Evolutionary conservation across 2,888 invertebrate genomes (phyloP).

Genomic region (Clivina fossor): DNA sequence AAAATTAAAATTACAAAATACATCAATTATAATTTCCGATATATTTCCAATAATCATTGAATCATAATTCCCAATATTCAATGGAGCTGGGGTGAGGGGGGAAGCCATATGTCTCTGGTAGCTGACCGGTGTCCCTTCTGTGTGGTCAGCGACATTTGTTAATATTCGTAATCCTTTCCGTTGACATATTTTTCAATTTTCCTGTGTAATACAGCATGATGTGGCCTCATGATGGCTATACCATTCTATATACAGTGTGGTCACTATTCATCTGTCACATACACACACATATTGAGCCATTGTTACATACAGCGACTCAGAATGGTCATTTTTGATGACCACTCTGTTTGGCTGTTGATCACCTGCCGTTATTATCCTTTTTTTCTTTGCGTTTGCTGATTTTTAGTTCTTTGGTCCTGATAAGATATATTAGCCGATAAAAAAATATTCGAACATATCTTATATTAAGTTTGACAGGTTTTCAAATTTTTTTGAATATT

Average conservation of each 20-base stretch:
- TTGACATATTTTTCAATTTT: conserved; percentile 46
- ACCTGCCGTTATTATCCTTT: not conserved
- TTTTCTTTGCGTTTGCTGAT: not conserved
- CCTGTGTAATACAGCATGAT: conserved; percentile 50
- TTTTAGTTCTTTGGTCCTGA: too few species aligned
- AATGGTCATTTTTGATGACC: conserved; percentile 7
- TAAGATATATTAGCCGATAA: not conserved
- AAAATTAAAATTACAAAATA: too few species aligned
- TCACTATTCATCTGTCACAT: conserved; percentile 41
- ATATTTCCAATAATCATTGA: too few species aligned
- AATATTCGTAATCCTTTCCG: conserved; percentile 33
- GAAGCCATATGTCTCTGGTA: conserved; percentile 11
- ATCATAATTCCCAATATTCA: too few species aligned
- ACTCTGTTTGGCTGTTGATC: not conserved
- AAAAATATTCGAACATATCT: not conserved
- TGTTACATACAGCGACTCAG: conserved; percentile 6
- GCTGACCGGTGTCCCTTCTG: not conserved
- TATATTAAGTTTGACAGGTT: too few species aligned
- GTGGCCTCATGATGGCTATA: too few species aligned
- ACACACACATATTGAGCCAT: conserved; percentile 11
- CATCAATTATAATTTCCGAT: too few species aligned
- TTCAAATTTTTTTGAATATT: too few species aligned
- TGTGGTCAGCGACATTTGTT: conserved; percentile 19
- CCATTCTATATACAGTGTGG: conserved; percentile 50
- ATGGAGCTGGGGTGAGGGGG: too few species aligned